phyloP scores from a whole-genome alignment of 1,140 invertebrate genomes.

The Tetramorium parvispinum region DNA sequence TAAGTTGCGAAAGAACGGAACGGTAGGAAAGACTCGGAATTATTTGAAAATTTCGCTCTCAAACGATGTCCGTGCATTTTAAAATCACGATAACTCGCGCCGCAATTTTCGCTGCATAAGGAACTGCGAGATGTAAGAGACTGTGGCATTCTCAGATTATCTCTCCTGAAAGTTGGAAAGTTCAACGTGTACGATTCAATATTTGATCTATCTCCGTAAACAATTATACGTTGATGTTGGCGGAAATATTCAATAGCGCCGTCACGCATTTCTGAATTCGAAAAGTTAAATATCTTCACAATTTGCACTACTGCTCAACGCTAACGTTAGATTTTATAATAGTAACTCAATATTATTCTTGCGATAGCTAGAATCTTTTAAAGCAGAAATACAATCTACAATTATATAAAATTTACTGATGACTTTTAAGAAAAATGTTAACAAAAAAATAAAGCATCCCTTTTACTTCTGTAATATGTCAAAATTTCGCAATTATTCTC shows the following conservation, averaged over 20 bases:
- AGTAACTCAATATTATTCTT: conserved; percentile 12
- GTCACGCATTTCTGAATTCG: conserved; percentile 24
- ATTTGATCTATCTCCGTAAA: conserved; percentile 42
- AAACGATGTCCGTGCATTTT: conserved; percentile 7
- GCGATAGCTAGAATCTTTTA: neutral
- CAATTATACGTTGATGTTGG: conserved; percentile 8
- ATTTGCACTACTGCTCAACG: neutral
- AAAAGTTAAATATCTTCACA: conserved; percentile 37
- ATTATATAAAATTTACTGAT: neutral
- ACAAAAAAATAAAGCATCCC: neutral
- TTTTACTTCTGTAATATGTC: neutral
- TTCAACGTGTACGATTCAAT: conserved; percentile 30
- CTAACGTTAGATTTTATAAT: conserved; percentile 7
- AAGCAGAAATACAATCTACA: neutral
- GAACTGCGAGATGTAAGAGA: neutral
- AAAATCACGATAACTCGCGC: conserved; percentile 25
- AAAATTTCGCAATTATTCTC: neutral
- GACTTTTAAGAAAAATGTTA: neutral
- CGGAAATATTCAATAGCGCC: conserved; percentile 2
- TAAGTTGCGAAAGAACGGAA: conserved; percentile 13
- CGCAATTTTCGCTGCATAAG: neutral
- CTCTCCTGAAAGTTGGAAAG: conserved; percentile 14
- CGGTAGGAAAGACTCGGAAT: neutral
- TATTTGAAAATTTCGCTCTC: conserved; percentile 19
- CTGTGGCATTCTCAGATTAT: conserved; percentile 8